phyloP scores from a whole-genome alignment of 2,797 vertebrate species.

The Chelidonichthys spinosus region DNA sequence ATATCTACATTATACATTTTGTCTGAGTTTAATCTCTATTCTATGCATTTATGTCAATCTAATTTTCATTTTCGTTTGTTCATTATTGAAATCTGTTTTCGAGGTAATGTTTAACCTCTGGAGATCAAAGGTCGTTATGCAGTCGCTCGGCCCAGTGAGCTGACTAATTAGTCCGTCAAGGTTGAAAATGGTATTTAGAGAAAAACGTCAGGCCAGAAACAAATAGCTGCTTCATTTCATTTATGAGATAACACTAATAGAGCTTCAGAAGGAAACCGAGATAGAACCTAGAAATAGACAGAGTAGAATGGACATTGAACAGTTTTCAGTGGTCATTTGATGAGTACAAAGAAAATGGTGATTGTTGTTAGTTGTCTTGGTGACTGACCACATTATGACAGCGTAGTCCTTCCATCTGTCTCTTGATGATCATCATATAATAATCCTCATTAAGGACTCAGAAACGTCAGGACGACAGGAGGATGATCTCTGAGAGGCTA shows the following conservation, averaged over 20 bases:
- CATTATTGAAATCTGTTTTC: not conserved
- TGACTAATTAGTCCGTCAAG: constrained; percentile 41
- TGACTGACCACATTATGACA: too few relatives aligned
- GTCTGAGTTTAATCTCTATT: not conserved
- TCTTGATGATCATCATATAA: too few relatives aligned
- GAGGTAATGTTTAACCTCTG: not conserved
- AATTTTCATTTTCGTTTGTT: too few relatives aligned
- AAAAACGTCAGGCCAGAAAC: constrained; percentile 38
- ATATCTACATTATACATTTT: not conserved
- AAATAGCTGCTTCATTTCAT: constrained; percentile 9
- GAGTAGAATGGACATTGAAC: not conserved
- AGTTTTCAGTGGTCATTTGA: not conserved
- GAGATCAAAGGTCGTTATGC: constrained; percentile 28
- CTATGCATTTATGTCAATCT: not conserved
- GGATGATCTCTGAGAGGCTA: too few relatives aligned
- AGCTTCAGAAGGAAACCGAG: not conserved
- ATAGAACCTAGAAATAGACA: not conserved
- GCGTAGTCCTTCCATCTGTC: too few relatives aligned
- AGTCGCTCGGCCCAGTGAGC: constrained; percentile 4
- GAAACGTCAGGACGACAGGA: too few relatives aligned
- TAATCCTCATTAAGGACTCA: too few relatives aligned
- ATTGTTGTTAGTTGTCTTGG: too few relatives aligned
- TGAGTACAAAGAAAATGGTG: not conserved
- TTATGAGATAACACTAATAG: not conserved
- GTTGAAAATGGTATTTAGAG: constrained; percentile 56